Conservation (phyloP, 2,797 vertebrate genomes). For the Enteromius radiatus region DNA sequence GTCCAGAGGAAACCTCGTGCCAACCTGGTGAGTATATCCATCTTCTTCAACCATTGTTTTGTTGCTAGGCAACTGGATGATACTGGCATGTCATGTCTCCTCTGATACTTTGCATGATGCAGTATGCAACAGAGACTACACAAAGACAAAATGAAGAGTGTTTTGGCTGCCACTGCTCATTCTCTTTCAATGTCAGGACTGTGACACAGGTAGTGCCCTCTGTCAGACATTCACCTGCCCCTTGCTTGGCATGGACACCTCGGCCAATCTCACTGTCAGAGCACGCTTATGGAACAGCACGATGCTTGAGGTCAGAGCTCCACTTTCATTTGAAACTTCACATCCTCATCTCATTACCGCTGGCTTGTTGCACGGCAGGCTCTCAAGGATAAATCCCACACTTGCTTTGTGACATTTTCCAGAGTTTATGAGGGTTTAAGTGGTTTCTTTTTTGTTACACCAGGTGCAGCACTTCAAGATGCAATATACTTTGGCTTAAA, state of each 20-base stretch:
- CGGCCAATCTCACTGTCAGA: conserved; percentile 74
- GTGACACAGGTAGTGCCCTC: conserved; percentile 70
- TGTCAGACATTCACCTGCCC: conserved; percentile 85
- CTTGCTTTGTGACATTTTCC: conserved; percentile 4
- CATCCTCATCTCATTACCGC: conserved; percentile 6
- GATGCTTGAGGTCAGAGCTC: conserved; percentile 84
- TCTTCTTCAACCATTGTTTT: conserved; percentile 40
- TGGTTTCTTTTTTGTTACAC: not conserved
- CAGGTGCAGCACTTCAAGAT: not conserved
- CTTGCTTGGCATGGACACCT: conserved; percentile 70
- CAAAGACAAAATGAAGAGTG: conserved; percentile 15
- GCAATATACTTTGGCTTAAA: not conserved
- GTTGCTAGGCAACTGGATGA: conserved; percentile 57
- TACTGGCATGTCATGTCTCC: conserved; percentile 18
- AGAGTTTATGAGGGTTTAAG: not conserved
- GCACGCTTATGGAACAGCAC: conserved; percentile 92
- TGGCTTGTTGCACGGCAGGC: not conserved
- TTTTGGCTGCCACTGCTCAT: conserved; percentile 35
- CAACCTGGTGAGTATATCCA: conserved; percentile 50
- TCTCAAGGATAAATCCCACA: conserved; percentile 12
- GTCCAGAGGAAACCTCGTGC: not conserved
- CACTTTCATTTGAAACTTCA: not conserved
- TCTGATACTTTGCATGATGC: conserved; percentile 27
- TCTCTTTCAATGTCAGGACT: conserved; percentile 74
- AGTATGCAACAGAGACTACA: conserved; percentile 17